Base-by-base conservation (phyloP, 2,113 vertebrate genomes). In the Burhinus bistriatus region DNA sequence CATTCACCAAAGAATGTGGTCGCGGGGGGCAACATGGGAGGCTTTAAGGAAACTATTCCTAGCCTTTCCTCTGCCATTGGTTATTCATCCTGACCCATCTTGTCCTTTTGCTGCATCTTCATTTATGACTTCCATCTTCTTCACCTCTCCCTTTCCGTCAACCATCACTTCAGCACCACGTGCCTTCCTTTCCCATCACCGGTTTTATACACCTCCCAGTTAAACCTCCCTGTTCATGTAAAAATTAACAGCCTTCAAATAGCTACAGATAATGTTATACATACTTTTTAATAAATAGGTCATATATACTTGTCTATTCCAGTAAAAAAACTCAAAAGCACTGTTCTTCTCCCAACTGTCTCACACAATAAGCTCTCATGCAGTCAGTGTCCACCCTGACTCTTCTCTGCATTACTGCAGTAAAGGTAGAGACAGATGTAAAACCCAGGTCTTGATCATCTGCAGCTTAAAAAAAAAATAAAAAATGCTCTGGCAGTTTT, bases 331-430 rank as follows among this genome's bases (percentile, higher is more conserved):
- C 11, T 7, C 52, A 38, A 16, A 4, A 3, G 20, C 66, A 49
- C 27, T 64, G 9, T 22, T 64, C 66, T 62, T 59, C 64, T 73
- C 82, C 34, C 71, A 79, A 2, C 42, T 23, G 32, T 17, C 65
- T 89, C 58, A 42, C 49, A 76, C 36, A 58, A 68, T 2, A 29
- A 95, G 22, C n/a, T 64, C 45, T 83, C n/a, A 15, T 34, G n/a
- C 59, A 93, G 83, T 22, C 0, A 0, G 55, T 44, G 87, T 83
- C 91, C 82, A 90, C 57, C 15, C 9, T 44, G 45, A 89, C 47
- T 45, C 58, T 30, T 72, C 68, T 94, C 96, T 94, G 91, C 93
- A 80, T 82, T 90, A 80, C 93, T 95, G 91, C 83, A 94, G 82
- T 82, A 64, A 94, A 82, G 61, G 58, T 91, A 64, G 89, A 72